Conservation (phyloP, 2,797 vertebrate species). For the Urosaurus nigricauda region DNA sequence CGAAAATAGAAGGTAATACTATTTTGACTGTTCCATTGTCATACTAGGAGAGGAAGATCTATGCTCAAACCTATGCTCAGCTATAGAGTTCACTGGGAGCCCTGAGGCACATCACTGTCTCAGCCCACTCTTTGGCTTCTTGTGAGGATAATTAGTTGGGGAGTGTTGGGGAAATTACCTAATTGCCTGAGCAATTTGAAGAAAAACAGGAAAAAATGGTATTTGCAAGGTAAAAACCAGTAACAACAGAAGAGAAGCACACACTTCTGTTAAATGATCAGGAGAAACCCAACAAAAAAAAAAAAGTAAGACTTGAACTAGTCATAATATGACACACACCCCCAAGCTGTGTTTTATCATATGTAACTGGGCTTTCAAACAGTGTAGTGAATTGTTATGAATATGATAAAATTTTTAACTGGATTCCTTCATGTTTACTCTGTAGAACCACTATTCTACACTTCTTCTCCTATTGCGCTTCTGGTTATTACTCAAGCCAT, state of each 20-base stretch:
- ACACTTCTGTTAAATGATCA: neutral
- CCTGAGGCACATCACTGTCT: too few species aligned
- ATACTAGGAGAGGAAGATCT: neutral
- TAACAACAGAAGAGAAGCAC: neutral
- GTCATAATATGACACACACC: too few species aligned
- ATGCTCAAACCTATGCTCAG: neutral
- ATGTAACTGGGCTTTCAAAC: neutral
- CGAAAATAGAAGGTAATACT: too few species aligned
- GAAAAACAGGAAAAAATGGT: neutral
- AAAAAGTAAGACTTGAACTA: neutral
- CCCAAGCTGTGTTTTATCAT: neutral
- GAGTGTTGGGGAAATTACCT: too few species aligned
- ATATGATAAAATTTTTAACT: neutral
- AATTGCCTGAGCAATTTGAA: neutral
- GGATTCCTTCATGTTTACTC: neutral
- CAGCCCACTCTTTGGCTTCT: too few species aligned
- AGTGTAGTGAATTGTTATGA: too few species aligned
- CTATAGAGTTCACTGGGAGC: neutral
- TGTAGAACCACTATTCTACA: neutral
- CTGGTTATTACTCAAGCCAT: neutral
- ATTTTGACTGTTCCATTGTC: too few species aligned
- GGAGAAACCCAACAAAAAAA: neutral
- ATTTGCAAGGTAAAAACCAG: neutral
- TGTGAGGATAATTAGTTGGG: too few species aligned
- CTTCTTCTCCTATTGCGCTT: too few species aligned